Evolutionary conservation across 2,797 vertebrate genomes (phyloP).

Genomic region (Otus scops): DNA sequence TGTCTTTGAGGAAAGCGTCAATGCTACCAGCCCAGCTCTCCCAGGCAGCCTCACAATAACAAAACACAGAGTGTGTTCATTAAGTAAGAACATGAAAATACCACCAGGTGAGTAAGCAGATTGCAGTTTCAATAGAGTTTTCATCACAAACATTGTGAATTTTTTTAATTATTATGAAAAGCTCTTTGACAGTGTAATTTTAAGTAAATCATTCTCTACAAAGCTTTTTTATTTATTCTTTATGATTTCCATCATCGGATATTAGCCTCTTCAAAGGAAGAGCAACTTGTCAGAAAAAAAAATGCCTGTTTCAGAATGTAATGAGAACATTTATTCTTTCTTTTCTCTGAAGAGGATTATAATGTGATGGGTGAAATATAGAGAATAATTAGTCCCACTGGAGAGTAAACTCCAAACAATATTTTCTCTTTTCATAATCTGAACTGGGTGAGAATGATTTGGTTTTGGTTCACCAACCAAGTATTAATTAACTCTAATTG

Average conservation of each 20-base stretch:
- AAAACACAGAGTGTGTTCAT: not conserved
- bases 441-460: not conserved
- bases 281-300: constrained; percentile 46
- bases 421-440: constrained; percentile 39
- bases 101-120: constrained; percentile 52
- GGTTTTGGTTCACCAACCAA: not conserved
- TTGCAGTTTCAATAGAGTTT: constrained; percentile 32
- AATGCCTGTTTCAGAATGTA: constrained; percentile 56
- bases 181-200: constrained; percentile 11
- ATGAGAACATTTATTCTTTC: constrained; percentile 72
- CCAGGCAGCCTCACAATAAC: not conserved
- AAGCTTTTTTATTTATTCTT: constrained; percentile 42
- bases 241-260: constrained; percentile 5
- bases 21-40: not conserved
- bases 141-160: not conserved
- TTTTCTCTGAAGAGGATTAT: constrained; percentile 67
- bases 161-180: constrained; percentile 31
- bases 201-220: constrained; percentile 10
- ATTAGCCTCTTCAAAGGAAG: constrained; percentile 46
- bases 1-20: not conserved
- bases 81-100: constrained; percentile 4
- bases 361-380: constrained; percentile 65
- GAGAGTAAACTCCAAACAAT: constrained; percentile 53
- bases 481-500: not conserved
- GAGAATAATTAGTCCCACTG: constrained; percentile 70